Evolutionary conservation across 1,140 invertebrate species (phyloP).

Genomic region (Lordiphosa mommai): DNA sequence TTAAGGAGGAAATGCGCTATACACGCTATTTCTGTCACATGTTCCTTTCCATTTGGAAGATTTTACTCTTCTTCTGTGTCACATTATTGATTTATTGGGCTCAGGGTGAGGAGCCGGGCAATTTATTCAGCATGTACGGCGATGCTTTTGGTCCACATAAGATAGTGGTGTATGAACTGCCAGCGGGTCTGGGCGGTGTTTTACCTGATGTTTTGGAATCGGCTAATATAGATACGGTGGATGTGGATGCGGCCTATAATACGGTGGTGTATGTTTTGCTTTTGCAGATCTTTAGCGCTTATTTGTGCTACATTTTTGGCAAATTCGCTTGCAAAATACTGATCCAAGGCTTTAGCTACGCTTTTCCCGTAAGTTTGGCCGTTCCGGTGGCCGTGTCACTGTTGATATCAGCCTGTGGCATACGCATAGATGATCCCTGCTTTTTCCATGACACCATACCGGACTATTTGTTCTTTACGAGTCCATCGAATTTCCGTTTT

Average conservation of each 20-base stretch:
- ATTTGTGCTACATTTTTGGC: slow-evolving; percentile 94
- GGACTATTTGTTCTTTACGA: slow-evolving; percentile 94
- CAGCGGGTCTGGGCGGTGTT: slow-evolving; percentile 80
- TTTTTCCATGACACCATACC: slow-evolving; percentile 92
- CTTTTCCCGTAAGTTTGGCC: slow-evolving; percentile 95
- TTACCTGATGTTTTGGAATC: slow-evolving; percentile 87
- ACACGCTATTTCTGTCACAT: slow-evolving; percentile 94
- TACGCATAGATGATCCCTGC: slow-evolving; percentile 91
- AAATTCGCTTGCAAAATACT: slow-evolving; percentile 98
- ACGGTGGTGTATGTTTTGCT: slow-evolving; percentile 89
- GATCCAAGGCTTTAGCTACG: slow-evolving; percentile 97
- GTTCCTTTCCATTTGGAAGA: slow-evolving; percentile 94
- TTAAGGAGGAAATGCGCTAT: slow-evolving; percentile 89
- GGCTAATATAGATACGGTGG: slow-evolving; percentile 86
- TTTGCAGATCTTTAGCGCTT: slow-evolving; percentile 90
- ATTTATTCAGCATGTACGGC: slow-evolving; percentile 88
- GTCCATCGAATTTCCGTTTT: slow-evolving; percentile 89
- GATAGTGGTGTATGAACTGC: slow-evolving; percentile 88
- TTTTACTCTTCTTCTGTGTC: slow-evolving; percentile 88
- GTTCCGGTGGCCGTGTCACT: slow-evolving; percentile 94
- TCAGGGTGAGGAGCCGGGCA: slow-evolving; percentile 87
- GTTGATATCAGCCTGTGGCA: slow-evolving; percentile 92
- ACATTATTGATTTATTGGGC: slow-evolving; percentile 87
- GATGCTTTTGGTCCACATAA: slow-evolving; percentile 88
- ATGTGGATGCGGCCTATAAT: slow-evolving; percentile 85